Evolutionary conservation across 2,113 vertebrate species (phyloP).

Genomic region (Serinus canaria): DNA sequence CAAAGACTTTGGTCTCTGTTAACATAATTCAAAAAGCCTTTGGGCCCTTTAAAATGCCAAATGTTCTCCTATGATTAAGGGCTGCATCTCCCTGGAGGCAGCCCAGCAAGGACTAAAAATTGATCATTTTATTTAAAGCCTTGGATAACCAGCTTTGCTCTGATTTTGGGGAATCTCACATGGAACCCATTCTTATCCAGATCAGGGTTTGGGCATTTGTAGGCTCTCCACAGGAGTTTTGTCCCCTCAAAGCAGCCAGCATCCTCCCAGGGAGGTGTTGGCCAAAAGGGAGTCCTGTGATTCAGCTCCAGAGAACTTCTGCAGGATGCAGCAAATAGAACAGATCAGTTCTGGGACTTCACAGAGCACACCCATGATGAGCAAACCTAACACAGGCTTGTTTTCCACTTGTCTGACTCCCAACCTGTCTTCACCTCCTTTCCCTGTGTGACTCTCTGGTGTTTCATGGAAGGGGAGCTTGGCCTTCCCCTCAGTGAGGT

Average conservation of each 20-base stretch:
- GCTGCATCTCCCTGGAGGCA: neutral
- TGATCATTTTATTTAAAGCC: neutral
- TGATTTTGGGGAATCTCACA: neutral
- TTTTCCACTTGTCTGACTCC: neutral
- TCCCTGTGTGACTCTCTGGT: neutral
- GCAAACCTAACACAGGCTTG: neutral
- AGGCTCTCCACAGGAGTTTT: neutral
- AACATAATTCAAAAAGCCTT: neutral
- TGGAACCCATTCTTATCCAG: neutral
- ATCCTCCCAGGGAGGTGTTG: neutral
- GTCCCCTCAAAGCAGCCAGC: neutral
- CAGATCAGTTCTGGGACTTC: neutral
- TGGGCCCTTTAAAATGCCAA: conserved; percentile 3
- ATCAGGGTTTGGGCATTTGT: neutral
- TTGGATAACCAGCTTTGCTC: neutral
- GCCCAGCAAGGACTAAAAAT: neutral
- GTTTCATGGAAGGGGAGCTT: neutral
- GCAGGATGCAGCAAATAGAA: neutral
- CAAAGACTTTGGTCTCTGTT: neutral
- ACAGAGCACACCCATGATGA: neutral
- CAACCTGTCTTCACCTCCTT: neutral
- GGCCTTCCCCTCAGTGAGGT: neutral
- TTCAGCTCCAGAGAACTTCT: neutral
- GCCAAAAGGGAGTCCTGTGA: neutral
- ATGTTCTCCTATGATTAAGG: neutral